Percentiles rank a stretch among this genome's conserved stretches.
Evolutionary conservation across 2,113 vertebrate genomes (phyloP).

Genomic region (Alouatta palliata): DNA sequence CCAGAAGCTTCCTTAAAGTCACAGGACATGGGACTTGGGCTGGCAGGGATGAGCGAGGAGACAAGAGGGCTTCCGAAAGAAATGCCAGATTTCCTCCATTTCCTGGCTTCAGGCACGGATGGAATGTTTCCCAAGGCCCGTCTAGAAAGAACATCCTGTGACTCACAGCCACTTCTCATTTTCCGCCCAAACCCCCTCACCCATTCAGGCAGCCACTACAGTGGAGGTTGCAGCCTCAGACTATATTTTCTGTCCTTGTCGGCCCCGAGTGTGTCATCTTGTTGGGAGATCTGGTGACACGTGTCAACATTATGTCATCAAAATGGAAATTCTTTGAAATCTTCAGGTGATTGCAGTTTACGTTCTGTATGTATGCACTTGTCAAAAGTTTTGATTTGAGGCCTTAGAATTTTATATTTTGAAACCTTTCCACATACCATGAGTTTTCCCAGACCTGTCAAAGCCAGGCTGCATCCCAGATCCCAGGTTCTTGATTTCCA

Average conservation of each 20-base stretch:
- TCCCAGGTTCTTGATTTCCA: not conserved
- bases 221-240: not conserved
- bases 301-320: not conserved
- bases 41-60: not conserved
- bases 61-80: not conserved
- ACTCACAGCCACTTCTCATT: constrained; percentile 22
- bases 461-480: not conserved
- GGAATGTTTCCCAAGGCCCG: not conserved
- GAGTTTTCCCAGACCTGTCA: constrained; percentile 58
- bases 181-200: not conserved
- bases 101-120: not conserved
- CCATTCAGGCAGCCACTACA: not conserved
- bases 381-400: constrained; percentile 59
- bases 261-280: not conserved
- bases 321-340: constrained; percentile 59
- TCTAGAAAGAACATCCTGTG: constrained; percentile 21
- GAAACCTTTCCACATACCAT: not conserved
- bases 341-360: not conserved
- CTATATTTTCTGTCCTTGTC: not conserved
- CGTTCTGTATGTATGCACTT: not conserved
- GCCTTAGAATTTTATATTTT: constrained; percentile 22
- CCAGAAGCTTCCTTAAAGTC: not conserved
- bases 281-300: constrained; percentile 12
- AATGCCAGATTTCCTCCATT: not conserved
- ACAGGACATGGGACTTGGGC: not conserved